Base-by-base conservation (phyloP, 2,888 invertebrate genomes). In the Micoletzkya japonica region DNA sequence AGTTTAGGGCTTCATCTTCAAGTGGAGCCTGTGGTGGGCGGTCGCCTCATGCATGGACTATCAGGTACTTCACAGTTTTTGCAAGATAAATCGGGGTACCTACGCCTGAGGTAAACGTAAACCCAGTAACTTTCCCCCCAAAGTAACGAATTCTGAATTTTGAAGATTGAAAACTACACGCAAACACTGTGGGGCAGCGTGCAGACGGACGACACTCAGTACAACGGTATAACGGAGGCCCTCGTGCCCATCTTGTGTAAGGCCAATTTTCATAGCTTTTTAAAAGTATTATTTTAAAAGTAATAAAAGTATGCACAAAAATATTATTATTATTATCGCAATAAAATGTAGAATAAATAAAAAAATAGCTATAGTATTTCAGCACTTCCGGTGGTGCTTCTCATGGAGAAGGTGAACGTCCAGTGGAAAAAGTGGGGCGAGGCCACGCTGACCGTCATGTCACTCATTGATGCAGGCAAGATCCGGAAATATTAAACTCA, bases 151-250 rank as follows among this genome's bases (percentile, higher is more conserved):
- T 26, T 7, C n/a, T 3, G 37, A 14, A n/a, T 39, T 2, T 54
- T 77, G 39, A 67, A 82, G 88, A 90, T 91, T 10, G 90, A 91
- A 81, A 90, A 89, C 28, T 95, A 93, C 86, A 89, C 92, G 77
- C 95, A 95, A 86, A 89, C 92, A 6, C 87, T 95, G 39, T 95
- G 94, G 93, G 90, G 90, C 36, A 81, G 77, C 0, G 78, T 86
- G 1, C 89, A 90, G 57, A 90, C 91, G 73, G 90, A 74, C 44
- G 57, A 77, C 30, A 76, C 80, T 36, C 66, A 86, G 7, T 90
- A 90, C 80, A 93, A 93, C 85, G 94, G 94, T 0, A 91, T 91
- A 17, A 92, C 93, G 0, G 94, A 94, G 86, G 92, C 93, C 0
- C 82, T 89, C 0, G 89, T 91, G 44, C 92, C 92, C 0, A 17